phyloP scores from a whole-genome alignment of 2,888 invertebrate genomes.

The Anarsia innoxiella region DNA sequence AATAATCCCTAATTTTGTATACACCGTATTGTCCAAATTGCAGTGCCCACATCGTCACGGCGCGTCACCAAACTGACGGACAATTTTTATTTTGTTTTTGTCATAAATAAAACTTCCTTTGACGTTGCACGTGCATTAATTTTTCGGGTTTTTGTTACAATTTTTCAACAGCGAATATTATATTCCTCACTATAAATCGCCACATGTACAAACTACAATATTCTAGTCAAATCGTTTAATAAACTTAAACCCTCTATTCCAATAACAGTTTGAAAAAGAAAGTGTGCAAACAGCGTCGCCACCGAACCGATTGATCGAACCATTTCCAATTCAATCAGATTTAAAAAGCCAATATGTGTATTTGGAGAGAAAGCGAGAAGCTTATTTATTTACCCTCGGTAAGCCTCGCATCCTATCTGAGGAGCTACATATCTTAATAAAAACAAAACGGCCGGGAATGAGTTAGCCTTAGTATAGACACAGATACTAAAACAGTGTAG shows the following conservation, averaged over 20 bases:
- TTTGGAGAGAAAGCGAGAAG: slow-evolving; percentile 17
- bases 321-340: slow-evolving; percentile 24
- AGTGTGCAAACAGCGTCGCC: too few relatives aligned
- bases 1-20: slow-evolving; percentile 67
- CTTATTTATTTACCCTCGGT: slow-evolving; percentile 40
- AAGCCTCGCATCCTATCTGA: slow-evolving; percentile 36
- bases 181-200: too few relatives aligned
- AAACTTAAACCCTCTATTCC: too few relatives aligned
- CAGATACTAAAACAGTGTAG: slow-evolving; percentile 25
- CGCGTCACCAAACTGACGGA: slow-evolving; percentile 28
- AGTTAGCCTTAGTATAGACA: slow-evolving; percentile 44
- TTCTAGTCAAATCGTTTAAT: too few relatives aligned
- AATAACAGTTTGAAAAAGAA: too few relatives aligned
- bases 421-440: slow-evolving; percentile 61
- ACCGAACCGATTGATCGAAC: slow-evolving; percentile 17
- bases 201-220: too few relatives aligned
- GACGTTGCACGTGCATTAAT: too few relatives aligned
- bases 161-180: too few relatives aligned
- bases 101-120: too few relatives aligned
- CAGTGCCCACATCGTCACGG: slow-evolving; percentile 51
- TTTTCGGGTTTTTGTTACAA: too few relatives aligned
- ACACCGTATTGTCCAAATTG: slow-evolving; percentile 32
- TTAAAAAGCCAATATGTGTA: slow-evolving; percentile 19
- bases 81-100: slow-evolving; percentile 23
- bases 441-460: slow-evolving; percentile 52